These are phyloP conservation scores for Clepsis dumicolana DNA, from an alignment of 2,888 invertebrate genomes.

Conservation along the genomic window DNA sequence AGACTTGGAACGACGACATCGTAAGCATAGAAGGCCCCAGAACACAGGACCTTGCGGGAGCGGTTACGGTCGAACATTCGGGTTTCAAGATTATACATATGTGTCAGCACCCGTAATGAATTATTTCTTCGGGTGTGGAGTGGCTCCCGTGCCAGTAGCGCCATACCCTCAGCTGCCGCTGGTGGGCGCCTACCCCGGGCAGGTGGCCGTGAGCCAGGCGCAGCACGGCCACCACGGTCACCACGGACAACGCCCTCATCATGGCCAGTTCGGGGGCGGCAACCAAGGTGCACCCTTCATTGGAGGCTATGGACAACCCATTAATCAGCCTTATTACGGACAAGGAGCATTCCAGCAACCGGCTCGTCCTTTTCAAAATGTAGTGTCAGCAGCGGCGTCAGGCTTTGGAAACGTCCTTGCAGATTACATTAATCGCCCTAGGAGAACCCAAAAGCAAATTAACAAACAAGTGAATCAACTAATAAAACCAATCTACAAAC, in stretches of 20 bases:
- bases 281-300: conserved; percentile 44
- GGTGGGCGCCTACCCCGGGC: conserved; percentile 48
- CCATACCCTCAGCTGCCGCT: conserved; percentile 50
- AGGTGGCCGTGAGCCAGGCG: conserved; percentile 50
- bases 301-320: conserved; percentile 44
- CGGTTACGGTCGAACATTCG: conserved; percentile 66
- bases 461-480: conserved; percentile 70
- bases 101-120: conserved; percentile 77
- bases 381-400: conserved; percentile 77
- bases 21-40: conserved; percentile 51
- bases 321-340: conserved; percentile 47
- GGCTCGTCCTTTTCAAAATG: conserved; percentile 67
- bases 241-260: conserved; percentile 47
- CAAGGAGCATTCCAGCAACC: conserved; percentile 33
- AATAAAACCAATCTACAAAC: conserved; percentile 70
- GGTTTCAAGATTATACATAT: conserved; percentile 69
- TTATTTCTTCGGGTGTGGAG: conserved; percentile 75
- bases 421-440: conserved; percentile 72
- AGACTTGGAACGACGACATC: conserved; percentile 45
- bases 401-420: conserved; percentile 84
- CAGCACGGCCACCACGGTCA: conserved; percentile 55
- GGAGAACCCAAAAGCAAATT: conserved; percentile 70
- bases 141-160: conserved; percentile 48
- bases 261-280: conserved; percentile 30
- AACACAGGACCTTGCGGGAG: conserved; percentile 49